Evolutionary conservation across 2,113 vertebrate genomes (phyloP).

Genomic region (Anolis carolinensis): DNA sequence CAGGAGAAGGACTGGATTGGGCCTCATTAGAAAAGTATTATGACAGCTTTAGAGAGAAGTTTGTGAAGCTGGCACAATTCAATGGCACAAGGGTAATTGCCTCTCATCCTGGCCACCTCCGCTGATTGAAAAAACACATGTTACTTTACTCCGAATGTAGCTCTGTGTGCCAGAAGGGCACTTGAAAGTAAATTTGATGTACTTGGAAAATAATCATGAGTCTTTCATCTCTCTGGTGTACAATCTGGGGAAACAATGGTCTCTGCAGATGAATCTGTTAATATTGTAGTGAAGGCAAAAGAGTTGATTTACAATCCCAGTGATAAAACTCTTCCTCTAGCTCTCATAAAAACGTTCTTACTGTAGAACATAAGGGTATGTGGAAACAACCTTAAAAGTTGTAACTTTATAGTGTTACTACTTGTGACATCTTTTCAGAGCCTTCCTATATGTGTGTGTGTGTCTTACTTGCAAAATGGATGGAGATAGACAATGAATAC

Average conservation of each 20-base stretch:
- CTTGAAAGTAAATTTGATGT: constrained; percentile 61
- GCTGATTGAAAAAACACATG: neutral
- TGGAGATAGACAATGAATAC: neutral
- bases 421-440: neutral
- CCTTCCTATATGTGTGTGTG: neutral
- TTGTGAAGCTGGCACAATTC: neutral
- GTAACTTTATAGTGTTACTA: constrained; percentile 44
- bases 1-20: neutral
- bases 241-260: constrained; percentile 65
- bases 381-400: constrained; percentile 55
- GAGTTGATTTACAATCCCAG: constrained; percentile 67
- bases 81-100: neutral
- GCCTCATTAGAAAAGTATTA: neutral
- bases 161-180: constrained; percentile 55
- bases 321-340: constrained; percentile 61
- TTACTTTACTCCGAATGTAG: constrained; percentile 35
- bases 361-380: constrained; percentile 48
- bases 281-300: constrained; percentile 62
- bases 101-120: neutral
- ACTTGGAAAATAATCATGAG: constrained; percentile 55
- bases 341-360: constrained; percentile 58
- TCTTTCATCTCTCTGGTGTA: constrained; percentile 57
- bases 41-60: neutral
- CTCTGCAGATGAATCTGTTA: constrained; percentile 46
- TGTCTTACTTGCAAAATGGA: neutral